Conservation (phyloP, 2,797 vertebrate genomes). For the Chrysocyon brachyurus region DNA sequence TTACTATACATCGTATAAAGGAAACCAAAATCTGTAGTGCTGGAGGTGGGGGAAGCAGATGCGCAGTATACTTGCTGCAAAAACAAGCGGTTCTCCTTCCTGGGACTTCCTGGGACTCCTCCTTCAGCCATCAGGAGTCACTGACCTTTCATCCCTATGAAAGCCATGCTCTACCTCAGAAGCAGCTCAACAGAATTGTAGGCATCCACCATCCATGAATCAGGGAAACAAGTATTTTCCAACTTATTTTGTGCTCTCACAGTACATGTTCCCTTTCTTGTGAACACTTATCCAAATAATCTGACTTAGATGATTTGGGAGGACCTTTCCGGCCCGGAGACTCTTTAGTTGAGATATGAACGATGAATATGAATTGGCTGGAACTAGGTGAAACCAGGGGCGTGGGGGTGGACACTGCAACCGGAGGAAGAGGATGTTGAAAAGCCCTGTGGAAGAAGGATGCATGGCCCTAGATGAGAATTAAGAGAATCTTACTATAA, state of each 20-base stretch:
- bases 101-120: background rate
- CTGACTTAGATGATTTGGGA: background rate
- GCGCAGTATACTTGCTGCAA: background rate
- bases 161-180: background rate
- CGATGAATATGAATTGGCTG: background rate
- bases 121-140: too few relatives aligned
- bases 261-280: background rate
- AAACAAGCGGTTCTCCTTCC: background rate
- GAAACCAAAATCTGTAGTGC: background rate
- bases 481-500: background rate
- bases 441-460: background rate
- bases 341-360: background rate
- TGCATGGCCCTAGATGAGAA: background rate
- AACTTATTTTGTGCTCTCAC: background rate
- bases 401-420: background rate
- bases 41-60: background rate
- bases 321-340: background rate
- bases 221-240: background rate
- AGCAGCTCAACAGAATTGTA: background rate
- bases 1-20: background rate
- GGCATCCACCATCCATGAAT: background rate
- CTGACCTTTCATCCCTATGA: accelerated
- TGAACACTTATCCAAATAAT: background rate
- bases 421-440: background rate
- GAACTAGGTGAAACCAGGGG: background rate